Base-by-base conservation (phyloP, 2,888 invertebrate species). In the Phoenoteleia sp. region DNA sequence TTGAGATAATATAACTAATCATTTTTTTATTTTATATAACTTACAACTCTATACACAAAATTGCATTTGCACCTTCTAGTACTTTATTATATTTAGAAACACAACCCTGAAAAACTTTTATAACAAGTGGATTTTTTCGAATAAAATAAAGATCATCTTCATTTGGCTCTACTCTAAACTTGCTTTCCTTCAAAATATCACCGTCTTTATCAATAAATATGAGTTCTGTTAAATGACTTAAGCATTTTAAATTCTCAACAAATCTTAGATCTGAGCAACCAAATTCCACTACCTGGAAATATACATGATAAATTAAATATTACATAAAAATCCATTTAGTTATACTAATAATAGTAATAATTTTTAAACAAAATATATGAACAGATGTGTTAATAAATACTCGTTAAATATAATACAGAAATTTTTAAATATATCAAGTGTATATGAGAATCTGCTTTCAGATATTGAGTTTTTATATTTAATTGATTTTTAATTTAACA, bases 41-140 rank as follows among this genome's bases (percentile, higher is more conserved):
- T 66, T 60, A 72, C 80, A 81, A 23, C 42, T 81, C 80, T 58
- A 81, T 29, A 21, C 72, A 64, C 6, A 81, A 7, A 47, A 81
- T 72, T 39, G 15, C 66, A 47, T 81, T 25, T 5, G 72, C 5
- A 42, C 74, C 42, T 3, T 66, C 39, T 17, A 66, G 49, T 19
- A 36, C 49, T 25, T 13, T 0, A 36, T 80, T 58, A 13, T 72
- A 80, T 25, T 56, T 27, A 21, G 72, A 66, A 3, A 52, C 52
- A 21, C 72, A 72, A 11, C 71, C 80, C 17, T 56, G 11, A 13
- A 17, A 72, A 7, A 80, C 47, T 72, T 72, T 54, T 0, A 72
- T 49, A 17, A 29, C 7, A 1, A 80, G 19, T 23, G 80, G 72
- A 25, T 27, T 71, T 39, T 29, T 60, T 52, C 79, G 27, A 0